Conservation (phyloP, 2,888 invertebrate species). For the Agrotis clavis region DNA sequence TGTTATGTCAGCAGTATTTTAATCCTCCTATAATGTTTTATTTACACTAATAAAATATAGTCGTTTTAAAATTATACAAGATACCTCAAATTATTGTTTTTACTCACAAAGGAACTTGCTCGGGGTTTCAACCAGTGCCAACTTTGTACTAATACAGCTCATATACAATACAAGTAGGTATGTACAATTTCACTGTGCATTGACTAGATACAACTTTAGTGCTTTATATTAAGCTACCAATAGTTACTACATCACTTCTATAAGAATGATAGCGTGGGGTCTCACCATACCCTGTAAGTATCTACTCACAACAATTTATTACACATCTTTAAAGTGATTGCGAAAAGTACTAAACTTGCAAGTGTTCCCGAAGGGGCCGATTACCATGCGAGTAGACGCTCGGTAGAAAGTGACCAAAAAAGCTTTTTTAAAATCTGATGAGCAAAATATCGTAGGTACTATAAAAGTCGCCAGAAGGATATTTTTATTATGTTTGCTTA, state of each 20-base stretch:
- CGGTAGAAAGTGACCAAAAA: no score
- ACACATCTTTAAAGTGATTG: not conserved
- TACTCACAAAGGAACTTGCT: constrained; percentile 28
- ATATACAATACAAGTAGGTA: constrained; percentile 39
- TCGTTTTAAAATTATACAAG: constrained; percentile 15
- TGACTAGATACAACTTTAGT: constrained; percentile 72
- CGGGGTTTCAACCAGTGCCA: constrained; percentile 32
- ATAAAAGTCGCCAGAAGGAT: not conserved
- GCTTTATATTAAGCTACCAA: constrained; percentile 36
- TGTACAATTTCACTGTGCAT: constrained; percentile 65
- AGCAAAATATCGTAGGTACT: not conserved
- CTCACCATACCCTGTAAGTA: constrained; percentile 22
- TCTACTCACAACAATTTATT: constrained; percentile 19
- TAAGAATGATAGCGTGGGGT: not conserved
- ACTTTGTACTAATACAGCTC: constrained; percentile 63
- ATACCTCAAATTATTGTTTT: constrained; percentile 30
- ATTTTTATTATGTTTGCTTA: not conserved
- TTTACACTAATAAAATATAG: constrained; percentile 16
- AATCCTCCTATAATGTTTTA: constrained; percentile 28
- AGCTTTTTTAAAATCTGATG: not conserved
- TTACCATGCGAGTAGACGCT: no score
- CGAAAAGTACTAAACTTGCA: constrained; percentile 11
- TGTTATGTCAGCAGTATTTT: constrained; percentile 44
- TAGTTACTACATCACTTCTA: constrained; percentile 7
- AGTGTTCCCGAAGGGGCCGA: not conserved